Base-by-base conservation (phyloP, 2,797 vertebrate species). In the Selene dorsalis region DNA sequence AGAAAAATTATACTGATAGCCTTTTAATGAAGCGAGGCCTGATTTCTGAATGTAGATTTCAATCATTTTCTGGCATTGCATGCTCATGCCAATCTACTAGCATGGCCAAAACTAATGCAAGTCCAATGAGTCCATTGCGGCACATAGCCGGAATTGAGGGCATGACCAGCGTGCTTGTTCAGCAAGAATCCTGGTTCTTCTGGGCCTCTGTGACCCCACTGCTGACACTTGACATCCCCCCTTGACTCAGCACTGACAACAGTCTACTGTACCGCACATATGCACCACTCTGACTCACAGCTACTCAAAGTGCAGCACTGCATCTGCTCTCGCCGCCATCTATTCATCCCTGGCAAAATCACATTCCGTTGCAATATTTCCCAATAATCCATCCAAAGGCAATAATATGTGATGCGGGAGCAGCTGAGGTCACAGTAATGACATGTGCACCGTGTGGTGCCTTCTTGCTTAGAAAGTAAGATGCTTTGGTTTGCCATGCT, bases 161-260 rank as follows among this genome's bases (percentile, higher is more conserved):
- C 68, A 39, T 17, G 35, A 55, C 45, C 45, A 9, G 22, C 50
- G 55, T 86, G 83, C 83, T 81, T 38, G 61, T 58, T 89, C 89
- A 83, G 88, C 80, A 9, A 58, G 65, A 85, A 56, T 28, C 45
- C 60, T 73, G 2, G 8, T 56, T 57, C 76, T 62, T 35, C n/a
- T 50, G 53, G 77, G 63, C 84, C 78, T 79, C 60, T 53, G 73
- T 75, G 87, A 89, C 90, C 85, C 75, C 1, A 0, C 66, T 28
- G 57, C 85, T 83, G 87, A 91, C 88, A 83, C 84, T 74, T 85
- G 84, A 87, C 88, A 63, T 76, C 67, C 66, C 75, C 64, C 58
- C 32, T 82, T 83, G 80, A 79, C 79, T 89, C 83, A 70, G 85
- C 80, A 9, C 75, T 85, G 85, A 85, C 82, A 80, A 83, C 78